Percentiles rank a stretch among this genome's conserved stretches.
These are phyloP conservation scores for Leucophora obtusa DNA, from an alignment of 2,888 invertebrate species.

Conservation along the genomic window DNA sequence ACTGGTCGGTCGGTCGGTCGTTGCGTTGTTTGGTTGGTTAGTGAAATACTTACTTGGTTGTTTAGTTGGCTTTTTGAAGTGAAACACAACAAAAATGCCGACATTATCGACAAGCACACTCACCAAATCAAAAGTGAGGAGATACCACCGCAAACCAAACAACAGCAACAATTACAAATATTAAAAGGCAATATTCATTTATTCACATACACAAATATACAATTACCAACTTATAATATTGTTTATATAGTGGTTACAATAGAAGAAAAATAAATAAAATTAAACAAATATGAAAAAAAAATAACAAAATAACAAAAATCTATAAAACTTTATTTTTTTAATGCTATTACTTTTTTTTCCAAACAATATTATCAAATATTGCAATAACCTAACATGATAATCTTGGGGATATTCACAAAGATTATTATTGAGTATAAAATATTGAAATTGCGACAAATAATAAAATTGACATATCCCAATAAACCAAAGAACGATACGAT, in stretches of 20 bases:
- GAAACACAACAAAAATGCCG: slow-evolving; percentile 58
- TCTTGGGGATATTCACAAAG: too few relatives aligned
- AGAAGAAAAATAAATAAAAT: slow-evolving; percentile 19
- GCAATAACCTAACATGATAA: not conserved
- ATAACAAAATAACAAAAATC: slow-evolving; percentile 2
- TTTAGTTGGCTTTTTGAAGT: slow-evolving; percentile 42
- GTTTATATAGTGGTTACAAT: slow-evolving; percentile 21
- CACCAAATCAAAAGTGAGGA: slow-evolving; percentile 24
- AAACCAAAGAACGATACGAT: too few relatives aligned
- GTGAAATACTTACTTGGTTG: slow-evolving; percentile 24
- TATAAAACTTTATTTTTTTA: slow-evolving; percentile 7
- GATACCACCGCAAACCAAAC: slow-evolving; percentile 31
- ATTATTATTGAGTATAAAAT: too few relatives aligned
- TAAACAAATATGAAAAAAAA: not conserved
- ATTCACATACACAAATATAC: slow-evolving; percentile 21
- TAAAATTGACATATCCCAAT: too few relatives aligned
- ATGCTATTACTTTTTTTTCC: slow-evolving; percentile 4
- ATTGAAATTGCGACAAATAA: too few relatives aligned
- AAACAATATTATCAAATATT: slow-evolving; percentile 1
- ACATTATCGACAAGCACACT: slow-evolving; percentile 50
- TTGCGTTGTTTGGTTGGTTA: slow-evolving; percentile 9
- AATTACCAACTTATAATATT: slow-evolving; percentile 5
- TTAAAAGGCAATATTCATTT: slow-evolving; percentile 52
- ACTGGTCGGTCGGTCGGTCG: slow-evolving; percentile 3
- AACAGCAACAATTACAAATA: slow-evolving; percentile 32